Evolutionary conservation across 2,113 vertebrate genomes (phyloP), one percentile per base, ranked within the genome.

Genomic region (Catharus fuscescens): DNA sequence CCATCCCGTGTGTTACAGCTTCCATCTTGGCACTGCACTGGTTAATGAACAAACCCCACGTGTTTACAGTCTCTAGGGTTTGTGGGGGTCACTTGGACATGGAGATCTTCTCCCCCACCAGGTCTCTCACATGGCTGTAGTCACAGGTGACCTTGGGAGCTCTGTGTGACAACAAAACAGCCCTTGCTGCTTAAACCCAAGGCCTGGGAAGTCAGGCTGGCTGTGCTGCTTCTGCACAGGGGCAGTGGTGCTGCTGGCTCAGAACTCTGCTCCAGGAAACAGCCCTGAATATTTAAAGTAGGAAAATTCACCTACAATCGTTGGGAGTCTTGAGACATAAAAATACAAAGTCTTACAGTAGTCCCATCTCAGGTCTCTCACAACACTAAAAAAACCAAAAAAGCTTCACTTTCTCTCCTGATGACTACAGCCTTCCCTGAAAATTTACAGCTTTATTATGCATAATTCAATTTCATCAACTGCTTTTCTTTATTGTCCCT

Each of bases 401-500:
- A 54, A 92, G 48, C 40, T 48, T 42, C 25, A n/a, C 29, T 21
- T 66, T 62, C 24, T 5, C 11, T 66, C 26, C 50, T 85, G 57
- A 61, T 50, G 66, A 80, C 80, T 50, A 29, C 48, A 85, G 80
- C 59, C 44, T 83, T 74, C 62, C 36, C 64, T 70, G 80, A 76
- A 54, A 89, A 95, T 77, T 74, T 57, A 56, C 59, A 86, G 79
- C 80, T 94, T 94, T 73, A 65, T 69, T 64, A 56, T 50, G 69
- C 52, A 50, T 83, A 71, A 96, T 82, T 82, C 26, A 71, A 82
- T 73, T 77, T 76, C 79, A 83, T 80, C 48, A 91, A 73, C 79
- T 94, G 90, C 81, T 91, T 96, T 94, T 93, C 87, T 87, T 93
- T 95, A 91, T 77, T 82, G 86, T 85, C 67, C 38, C 47, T 85